phyloP scores from a whole-genome alignment of 2,888 invertebrate species.

The Athripsodes cinereus region DNA sequence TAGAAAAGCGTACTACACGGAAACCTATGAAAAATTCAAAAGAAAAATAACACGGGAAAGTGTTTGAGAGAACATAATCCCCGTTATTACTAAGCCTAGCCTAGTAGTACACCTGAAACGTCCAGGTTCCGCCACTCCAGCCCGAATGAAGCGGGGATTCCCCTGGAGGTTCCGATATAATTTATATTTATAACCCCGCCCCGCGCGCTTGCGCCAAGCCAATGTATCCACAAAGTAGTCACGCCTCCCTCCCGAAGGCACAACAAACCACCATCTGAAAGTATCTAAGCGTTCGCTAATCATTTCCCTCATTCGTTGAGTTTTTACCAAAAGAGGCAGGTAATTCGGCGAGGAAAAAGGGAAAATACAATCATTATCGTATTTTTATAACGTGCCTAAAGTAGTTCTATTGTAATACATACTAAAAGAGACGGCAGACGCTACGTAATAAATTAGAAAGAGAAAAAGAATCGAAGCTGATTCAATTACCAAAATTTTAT shows the following conservation, averaged over 20 bases:
- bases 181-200: constrained; percentile 2
- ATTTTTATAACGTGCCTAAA: too few species aligned
- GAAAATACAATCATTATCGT: neutral
- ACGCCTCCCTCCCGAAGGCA: neutral
- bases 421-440: too few species aligned
- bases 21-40: too few species aligned
- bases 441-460: too few species aligned
- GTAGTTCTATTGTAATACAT: too few species aligned
- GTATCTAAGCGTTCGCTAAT: neutral
- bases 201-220: neutral
- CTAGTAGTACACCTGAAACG: neutral
- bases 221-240: neutral
- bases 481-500: too few species aligned
- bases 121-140: neutral
- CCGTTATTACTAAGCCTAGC: too few species aligned
- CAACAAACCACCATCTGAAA: neutral
- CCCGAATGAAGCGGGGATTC: neutral
- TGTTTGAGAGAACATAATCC: too few species aligned
- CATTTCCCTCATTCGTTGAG: neutral
- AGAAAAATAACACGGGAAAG: too few species aligned
- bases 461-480: too few species aligned
- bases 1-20: too few species aligned
- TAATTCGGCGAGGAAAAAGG: neutral
- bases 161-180: neutral
- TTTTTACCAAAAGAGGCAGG: neutral